Evolutionary conservation across 2,888 invertebrate species (phyloP).

Genomic region (Nesidiocoris tenuis): DNA sequence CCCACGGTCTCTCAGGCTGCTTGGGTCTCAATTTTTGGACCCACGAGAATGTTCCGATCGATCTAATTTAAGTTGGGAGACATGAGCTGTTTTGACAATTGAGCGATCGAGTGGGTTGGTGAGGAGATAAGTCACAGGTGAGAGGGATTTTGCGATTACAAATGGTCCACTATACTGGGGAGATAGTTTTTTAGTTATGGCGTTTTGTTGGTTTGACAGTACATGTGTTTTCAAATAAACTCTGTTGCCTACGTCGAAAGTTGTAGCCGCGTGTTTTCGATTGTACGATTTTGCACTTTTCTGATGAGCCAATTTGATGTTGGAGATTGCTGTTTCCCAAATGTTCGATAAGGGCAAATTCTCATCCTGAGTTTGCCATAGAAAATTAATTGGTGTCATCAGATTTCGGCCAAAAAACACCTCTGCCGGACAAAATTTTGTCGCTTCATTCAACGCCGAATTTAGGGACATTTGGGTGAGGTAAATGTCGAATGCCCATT

Average conservation of each 20-base stretch:
- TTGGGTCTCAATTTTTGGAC: too few relatives aligned
- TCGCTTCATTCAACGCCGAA: neutral
- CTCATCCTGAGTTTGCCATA: constrained; percentile 1
- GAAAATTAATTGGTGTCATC: neutral
- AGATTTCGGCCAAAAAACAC: constrained; percentile 18
- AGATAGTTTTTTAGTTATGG: neutral
- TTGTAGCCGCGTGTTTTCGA: neutral
- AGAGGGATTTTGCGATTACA: neutral
- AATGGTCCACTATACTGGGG: constrained; percentile 3
- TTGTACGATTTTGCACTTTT: neutral
- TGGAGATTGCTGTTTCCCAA: constrained; percentile 10
- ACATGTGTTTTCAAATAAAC: constrained; percentile 15
- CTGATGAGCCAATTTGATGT: neutral
- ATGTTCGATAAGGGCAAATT: neutral
- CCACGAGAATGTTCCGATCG: neutral
- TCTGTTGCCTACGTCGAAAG: neutral
- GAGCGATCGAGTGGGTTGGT: neutral
- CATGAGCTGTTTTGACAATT: constrained; percentile 16
- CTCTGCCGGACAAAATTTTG: constrained; percentile 14
- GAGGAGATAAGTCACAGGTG: constrained; percentile 12
- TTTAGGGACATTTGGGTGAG: constrained; percentile 17
- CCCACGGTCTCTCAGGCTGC: too few relatives aligned
- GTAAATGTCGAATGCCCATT: constrained; percentile 12
- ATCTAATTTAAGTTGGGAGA: constrained; percentile 13
- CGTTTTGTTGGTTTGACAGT: neutral